Base-by-base conservation (phyloP, 2,113 vertebrate genomes). In the Indicator maculatus region DNA sequence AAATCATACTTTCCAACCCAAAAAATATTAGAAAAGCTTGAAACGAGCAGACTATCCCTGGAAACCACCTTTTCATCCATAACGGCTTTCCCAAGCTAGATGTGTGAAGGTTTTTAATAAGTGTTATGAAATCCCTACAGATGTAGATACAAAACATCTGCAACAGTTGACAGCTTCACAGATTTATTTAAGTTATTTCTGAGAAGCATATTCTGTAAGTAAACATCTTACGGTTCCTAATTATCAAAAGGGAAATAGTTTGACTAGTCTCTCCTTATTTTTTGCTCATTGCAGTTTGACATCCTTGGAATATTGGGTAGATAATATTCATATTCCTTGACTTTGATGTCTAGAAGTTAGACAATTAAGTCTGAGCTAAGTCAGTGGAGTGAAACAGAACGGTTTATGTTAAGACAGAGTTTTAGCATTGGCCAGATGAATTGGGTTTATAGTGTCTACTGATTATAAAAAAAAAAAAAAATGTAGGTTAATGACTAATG, bases 161-260 rank as follows among this genome's bases (percentile, higher is more conserved):
- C 85, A 91, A 75, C 69, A 75, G 69, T 64, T 90, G 91, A 93
- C 89, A 95, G 79, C 80, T 93, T 93, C 91, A 78, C 88, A 83
- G 86, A 95, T 94, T 93, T 96, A 90, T 76, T 91, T 83, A 89
- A 95, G 85, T 72, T 95, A 71, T 69, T 96, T 96, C 83, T 94
- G 95, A 95, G 86, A 90, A 38, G 85, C 80, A 61, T 86, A 63
- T 91, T 94, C 66, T 74, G 61, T 90, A 95, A 90, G 93, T 85
- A 97, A 96, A 94, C 76, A 91, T 86, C 75, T 91, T 95, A 75
- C 1, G 0, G n/a, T 75, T 94, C 73, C 83, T 94, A 91, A 95
- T 95, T 95, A 94, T 95, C 83, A 93, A 90, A 96, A 93, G 58
- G 72, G 69, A 88, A 86, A 83, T 76, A 67, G 59, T 94, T 90